phyloP scores from a whole-genome alignment of 2,888 invertebrate species.

The Branchipolynoe longqiensis region DNA sequence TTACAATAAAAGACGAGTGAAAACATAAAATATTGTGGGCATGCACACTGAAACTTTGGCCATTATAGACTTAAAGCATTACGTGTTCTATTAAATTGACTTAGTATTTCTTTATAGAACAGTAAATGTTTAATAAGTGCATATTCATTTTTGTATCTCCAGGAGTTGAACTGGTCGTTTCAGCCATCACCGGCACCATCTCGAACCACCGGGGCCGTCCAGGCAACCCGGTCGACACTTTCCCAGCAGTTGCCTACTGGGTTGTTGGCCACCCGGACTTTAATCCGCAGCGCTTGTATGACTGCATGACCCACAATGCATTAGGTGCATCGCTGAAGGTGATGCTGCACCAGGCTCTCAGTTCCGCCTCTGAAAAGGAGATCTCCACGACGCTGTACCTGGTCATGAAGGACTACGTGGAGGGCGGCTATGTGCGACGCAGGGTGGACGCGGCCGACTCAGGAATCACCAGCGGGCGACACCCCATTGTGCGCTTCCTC shows the following conservation, averaged over 20 bases:
- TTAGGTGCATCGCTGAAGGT: slow-evolving; percentile 44
- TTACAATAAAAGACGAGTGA: too few relatives aligned
- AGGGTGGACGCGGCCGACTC: slow-evolving; percentile 31
- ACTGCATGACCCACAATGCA: slow-evolving; percentile 24
- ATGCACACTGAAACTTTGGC: too few relatives aligned
- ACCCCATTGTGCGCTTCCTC: slow-evolving; percentile 33
- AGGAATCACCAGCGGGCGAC: slow-evolving; percentile 46
- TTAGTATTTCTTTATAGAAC: neutral
- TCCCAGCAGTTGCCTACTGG: slow-evolving; percentile 47
- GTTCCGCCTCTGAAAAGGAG: neutral
- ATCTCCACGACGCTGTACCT: slow-evolving; percentile 30
- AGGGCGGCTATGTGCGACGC: slow-evolving; percentile 28
- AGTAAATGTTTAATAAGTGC: neutral
- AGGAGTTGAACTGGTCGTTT: slow-evolving; percentile 34
- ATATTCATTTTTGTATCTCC: neutral
- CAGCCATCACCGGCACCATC: slow-evolving; percentile 35
- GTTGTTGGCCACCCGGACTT: slow-evolving; percentile 20
- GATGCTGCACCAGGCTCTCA: slow-evolving; percentile 43
- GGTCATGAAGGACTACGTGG: slow-evolving; percentile 53
- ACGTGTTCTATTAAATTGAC: too few relatives aligned
- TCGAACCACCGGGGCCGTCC: slow-evolving; percentile 43
- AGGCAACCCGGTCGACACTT: slow-evolving; percentile 42
- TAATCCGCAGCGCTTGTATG: slow-evolving; percentile 16
- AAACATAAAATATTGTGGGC: too few relatives aligned
- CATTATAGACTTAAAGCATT: too few relatives aligned